Evolutionary conservation across 2,113 vertebrate species (phyloP), one percentile per base, ranked within the genome.

Genomic region (Coptodon bakossiorum): DNA sequence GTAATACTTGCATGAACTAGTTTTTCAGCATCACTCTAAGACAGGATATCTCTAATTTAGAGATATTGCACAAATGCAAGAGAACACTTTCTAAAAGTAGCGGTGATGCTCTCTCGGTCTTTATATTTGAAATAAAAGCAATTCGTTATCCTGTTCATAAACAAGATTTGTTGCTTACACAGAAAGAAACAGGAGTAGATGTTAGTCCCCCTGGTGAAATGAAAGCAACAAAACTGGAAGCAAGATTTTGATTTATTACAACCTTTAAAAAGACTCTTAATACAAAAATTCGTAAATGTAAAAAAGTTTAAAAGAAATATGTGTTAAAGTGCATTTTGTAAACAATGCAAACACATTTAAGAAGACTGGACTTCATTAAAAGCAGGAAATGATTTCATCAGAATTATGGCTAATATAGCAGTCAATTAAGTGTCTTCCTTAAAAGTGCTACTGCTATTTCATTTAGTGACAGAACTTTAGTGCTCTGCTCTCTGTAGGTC

Each of bases 121-220:
- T 27, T 71, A 43, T 43, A 27, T 27, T 45, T 43, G 7, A 1
- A 40, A 68, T 40, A 9, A 68, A 40, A 68, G 63, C 63, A 40
- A 48, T 14, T 45, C 43, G 9, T 66, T 38, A 38, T 66, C 34
- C 61, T 40, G 63, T 68, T 68, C 5, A 40, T 4, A 14, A 43
- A 71, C 38, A 0, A 71, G n/a, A 1, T 43, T 24, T 2, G 38
- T 14, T 14, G 38, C 38, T 43, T 43, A 24, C 36, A 24, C 38
- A 56, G 16, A 9, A 7, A 3, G 36, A 71, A 43, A 43, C n/a
- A 4, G 66, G 66, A 71, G 63, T 13, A 66, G 66, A 17, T 43
- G 40, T 27, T 27, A 10, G 13, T 73, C 24, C 1, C 1, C 2
- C 38, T 9, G 38, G n/a, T 45, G 38, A 13, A 24, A 27, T 17